Conservation (phyloP, 2,888 invertebrate species). For the Phasia obesa region DNA sequence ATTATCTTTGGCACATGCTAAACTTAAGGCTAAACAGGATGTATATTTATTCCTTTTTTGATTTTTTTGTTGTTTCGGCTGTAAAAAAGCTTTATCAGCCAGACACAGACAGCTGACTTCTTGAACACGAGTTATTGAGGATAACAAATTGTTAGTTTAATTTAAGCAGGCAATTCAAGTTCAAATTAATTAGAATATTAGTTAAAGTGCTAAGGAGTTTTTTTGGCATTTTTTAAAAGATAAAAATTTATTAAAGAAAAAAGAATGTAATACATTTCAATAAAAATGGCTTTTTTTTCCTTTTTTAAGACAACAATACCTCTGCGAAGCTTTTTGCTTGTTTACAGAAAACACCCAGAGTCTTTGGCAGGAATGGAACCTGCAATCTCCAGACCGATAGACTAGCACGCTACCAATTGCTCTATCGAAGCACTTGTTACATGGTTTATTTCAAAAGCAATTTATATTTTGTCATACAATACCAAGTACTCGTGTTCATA, state of each 20-base stretch:
- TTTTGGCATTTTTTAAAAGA: background rate
- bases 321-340: too few species aligned
- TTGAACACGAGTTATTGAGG: conserved; percentile 54
- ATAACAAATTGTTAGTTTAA: conserved; percentile 60
- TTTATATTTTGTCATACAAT: too few species aligned
- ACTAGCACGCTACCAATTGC: too few species aligned
- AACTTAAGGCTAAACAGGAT: conserved; percentile 70
- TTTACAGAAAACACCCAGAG: too few species aligned
- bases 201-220: background rate
- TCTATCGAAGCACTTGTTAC: too few species aligned
- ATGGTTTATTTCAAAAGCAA: too few species aligned
- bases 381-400: too few species aligned
- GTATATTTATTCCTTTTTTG: conserved; percentile 36
- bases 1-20: conserved; percentile 69
- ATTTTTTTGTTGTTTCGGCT: background rate
- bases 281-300: too few species aligned
- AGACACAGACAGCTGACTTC: conserved; percentile 64
- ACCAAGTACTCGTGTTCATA: too few species aligned
- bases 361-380: too few species aligned
- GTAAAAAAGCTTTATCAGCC: conserved; percentile 42
- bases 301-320: too few species aligned
- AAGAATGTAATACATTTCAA: too few species aligned
- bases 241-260: background rate
- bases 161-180: conserved; percentile 52
- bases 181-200: conserved; percentile 59